Evolutionary conservation across 2,888 invertebrate species (phyloP).

Genomic region (Plagodis dolabraria): DNA sequence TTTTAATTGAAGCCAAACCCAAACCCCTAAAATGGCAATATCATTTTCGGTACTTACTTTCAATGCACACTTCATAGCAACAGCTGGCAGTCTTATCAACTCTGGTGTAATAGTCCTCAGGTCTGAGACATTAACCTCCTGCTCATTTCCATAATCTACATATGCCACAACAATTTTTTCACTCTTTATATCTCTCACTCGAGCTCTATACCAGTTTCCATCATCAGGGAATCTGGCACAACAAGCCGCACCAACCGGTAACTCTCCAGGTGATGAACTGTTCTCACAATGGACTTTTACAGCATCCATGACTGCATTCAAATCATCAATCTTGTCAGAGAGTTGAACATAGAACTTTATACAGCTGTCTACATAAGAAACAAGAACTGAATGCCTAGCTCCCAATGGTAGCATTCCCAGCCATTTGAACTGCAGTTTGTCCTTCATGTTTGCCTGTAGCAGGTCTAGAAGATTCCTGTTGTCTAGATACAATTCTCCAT

Average conservation of each 20-base stretch:
- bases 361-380: constrained; percentile 88
- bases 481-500: constrained; percentile 88
- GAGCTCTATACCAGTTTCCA: constrained; percentile 96
- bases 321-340: constrained; percentile 83
- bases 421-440: constrained; percentile 71
- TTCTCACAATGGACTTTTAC: constrained; percentile 86
- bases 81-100: constrained; percentile 87
- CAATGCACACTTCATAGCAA: constrained; percentile 91
- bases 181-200: constrained; percentile 86
- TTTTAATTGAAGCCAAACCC: no score
- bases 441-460: constrained; percentile 72
- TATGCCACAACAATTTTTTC: constrained; percentile 90
- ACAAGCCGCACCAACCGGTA: constrained; percentile 87
- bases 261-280: constrained; percentile 70
- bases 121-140: constrained; percentile 86
- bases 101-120: constrained; percentile 87
- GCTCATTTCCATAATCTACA: constrained; percentile 98
- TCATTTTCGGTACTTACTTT: constrained; percentile 65
- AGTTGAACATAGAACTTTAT: constrained; percentile 90
- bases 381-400: constrained; percentile 78
- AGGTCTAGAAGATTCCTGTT: constrained; percentile 86
- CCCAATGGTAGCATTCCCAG: constrained; percentile 66
- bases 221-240: constrained; percentile 92
- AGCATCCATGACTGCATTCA: constrained; percentile 88
- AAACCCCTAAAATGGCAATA: no score